Percentiles rank a stretch among this genome's conserved stretches.
phyloP scores from a whole-genome alignment of 2,113 vertebrate species.

The Megaceryle maxima region DNA sequence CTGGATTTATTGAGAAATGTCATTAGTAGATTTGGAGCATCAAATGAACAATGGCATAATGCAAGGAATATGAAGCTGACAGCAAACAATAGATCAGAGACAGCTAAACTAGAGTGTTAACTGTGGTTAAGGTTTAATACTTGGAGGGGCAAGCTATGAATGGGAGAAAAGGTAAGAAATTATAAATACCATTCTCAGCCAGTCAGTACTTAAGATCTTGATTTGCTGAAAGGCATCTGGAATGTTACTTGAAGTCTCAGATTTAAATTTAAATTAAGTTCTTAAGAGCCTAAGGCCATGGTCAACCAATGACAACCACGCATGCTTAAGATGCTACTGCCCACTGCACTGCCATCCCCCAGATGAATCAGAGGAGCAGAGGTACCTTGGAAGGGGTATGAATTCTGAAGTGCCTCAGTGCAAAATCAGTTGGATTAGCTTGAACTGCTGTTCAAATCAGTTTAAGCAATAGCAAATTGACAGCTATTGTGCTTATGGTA shows the following conservation, averaged over 20 bases:
- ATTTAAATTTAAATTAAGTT: neutral
- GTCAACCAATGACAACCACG: neutral
- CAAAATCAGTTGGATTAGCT: neutral
- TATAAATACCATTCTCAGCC: neutral
- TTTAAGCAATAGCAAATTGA: neutral
- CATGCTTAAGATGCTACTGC: neutral
- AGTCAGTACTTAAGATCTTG: neutral
- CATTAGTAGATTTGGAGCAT: neutral
- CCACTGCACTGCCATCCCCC: too few relatives aligned
- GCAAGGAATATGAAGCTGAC: neutral
- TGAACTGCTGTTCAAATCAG: neutral
- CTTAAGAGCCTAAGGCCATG: neutral
- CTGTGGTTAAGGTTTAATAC: neutral
- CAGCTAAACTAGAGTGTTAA: neutral
- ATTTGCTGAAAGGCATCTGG: neutral
- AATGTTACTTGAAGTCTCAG: neutral
- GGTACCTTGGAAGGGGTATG: neutral
- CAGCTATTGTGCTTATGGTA: neutral
- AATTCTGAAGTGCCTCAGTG: neutral
- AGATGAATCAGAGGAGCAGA: neutral
- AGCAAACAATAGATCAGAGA: neutral
- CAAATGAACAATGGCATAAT: neutral
- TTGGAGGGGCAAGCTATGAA: neutral
- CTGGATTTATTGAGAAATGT: neutral
- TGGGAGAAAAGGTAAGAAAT: neutral